A percentile compares a stretch with the other conserved stretches of the same genome.
These are phyloP conservation scores for Spea hammondii DNA, from an alignment of 2,797 vertebrate genomes.

Conservation along the genomic window DNA sequence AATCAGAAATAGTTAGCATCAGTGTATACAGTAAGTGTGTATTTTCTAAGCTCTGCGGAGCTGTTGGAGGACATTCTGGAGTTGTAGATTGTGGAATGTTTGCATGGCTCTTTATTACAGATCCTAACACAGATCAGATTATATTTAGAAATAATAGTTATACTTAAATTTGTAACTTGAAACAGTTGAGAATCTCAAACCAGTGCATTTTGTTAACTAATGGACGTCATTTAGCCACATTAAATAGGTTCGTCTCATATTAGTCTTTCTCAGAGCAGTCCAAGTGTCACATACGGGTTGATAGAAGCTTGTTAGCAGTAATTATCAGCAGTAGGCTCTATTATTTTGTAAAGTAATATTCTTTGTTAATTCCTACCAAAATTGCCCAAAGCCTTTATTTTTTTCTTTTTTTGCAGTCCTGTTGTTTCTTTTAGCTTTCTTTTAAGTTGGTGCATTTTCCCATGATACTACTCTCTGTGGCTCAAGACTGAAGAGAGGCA, in stretches of 20 bases:
- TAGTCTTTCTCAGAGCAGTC: slow-evolving; percentile 75
- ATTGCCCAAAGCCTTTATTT: slow-evolving; percentile 78
- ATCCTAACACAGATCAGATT: neutral
- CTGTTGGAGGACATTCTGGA: too few relatives aligned
- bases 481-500: slow-evolving; percentile 66
- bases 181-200: slow-evolving; percentile 67
- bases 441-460: slow-evolving; percentile 81
- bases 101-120: too few relatives aligned
- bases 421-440: slow-evolving; percentile 69
- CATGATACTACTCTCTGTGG: slow-evolving; percentile 73
- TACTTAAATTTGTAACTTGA: slow-evolving; percentile 66
- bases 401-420: slow-evolving; percentile 60
- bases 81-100: too few relatives aligned
- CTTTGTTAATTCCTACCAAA: slow-evolving; percentile 81
- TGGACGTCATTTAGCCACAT: slow-evolving; percentile 65
- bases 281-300: slow-evolving; percentile 72
- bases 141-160: slow-evolving; percentile 57
- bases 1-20: too few relatives aligned
- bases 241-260: slow-evolving; percentile 72
- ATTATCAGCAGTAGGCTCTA: slow-evolving; percentile 84
- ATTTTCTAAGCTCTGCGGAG: too few relatives aligned
- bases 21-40: too few relatives aligned
- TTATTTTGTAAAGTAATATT: slow-evolving; percentile 87
- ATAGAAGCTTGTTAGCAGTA: slow-evolving; percentile 79
- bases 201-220: slow-evolving; percentile 66